Base-by-base conservation (phyloP, 2,888 invertebrate species). In the Ochropleura plecta region DNA sequence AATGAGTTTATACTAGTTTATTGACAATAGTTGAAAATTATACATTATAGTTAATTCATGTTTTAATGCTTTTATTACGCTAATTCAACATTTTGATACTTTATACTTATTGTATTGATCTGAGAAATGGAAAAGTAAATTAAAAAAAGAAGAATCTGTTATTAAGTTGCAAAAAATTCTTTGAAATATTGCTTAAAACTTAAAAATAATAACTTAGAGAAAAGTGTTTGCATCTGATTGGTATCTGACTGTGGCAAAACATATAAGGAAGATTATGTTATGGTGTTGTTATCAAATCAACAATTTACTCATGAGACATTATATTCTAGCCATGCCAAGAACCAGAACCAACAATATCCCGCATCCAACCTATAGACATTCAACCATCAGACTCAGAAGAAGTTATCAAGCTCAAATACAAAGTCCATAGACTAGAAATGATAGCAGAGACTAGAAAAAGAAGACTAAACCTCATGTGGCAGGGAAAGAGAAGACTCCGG, bases 251-350 rank as follows among this genome's bases (percentile, higher is more conserved):
- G 12, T 20, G 55, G 55, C 20, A 55, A 55, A 55, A 0, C 20
- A 6, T 7, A 30, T 7, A 57, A 30, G 6, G 16, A 40, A 6
- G 57, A 30, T 30, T 69, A 10, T 18, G 18, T 2, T 20, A 16
- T 0, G 20, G 51, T 70, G 0, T 51, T 30, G 14, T 20, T 18
- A 12, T 53, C 2, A 46, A 70, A 71, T 40, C 8, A 71, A 16
- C 12, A 55, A n/a, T 71, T 40, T n/a, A 53, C 18, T 66, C 3
- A 51, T 48, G 0, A 48, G 0, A 53, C 16, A 9, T 66, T 63
- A 60, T 65, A 48, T 89, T 93, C 3, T 86, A 95, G 95, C 88
- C 92, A 5, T 94, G 93, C 69, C 95, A 95, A 90, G 89, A 89
- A 14, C 84, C 79, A 20, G 91, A 91, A 69, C 92, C 91, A n/a